phyloP scores from a whole-genome alignment of 2,888 invertebrate species.

The Acanthosepion esculentum region DNA sequence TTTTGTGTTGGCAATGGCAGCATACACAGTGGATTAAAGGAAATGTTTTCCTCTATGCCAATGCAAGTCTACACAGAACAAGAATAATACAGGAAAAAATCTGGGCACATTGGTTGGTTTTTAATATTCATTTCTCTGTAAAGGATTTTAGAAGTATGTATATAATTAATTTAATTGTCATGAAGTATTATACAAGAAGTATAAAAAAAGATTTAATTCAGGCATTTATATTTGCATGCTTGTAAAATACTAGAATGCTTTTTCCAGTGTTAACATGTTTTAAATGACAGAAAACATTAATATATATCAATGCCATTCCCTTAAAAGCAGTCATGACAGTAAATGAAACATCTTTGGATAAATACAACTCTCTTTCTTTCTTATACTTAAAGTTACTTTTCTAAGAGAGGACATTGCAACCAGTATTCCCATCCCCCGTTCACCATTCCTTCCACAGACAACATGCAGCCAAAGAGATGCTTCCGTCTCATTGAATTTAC shows the following conservation, averaged over 20 bases:
- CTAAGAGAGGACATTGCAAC: background rate
- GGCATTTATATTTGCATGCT: background rate
- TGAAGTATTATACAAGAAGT: too few relatives aligned
- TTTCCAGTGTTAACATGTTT: background rate
- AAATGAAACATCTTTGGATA: background rate
- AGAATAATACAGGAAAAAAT: too few relatives aligned
- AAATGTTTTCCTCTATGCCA: too few relatives aligned
- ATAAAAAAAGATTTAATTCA: too few relatives aligned
- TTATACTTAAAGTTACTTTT: background rate
- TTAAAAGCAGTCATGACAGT: background rate
- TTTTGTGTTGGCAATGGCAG: too few relatives aligned
- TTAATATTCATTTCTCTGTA: too few relatives aligned
- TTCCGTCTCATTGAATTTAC: background rate
- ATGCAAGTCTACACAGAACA: too few relatives aligned
- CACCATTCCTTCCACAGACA: background rate
- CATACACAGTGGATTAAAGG: too few relatives aligned
- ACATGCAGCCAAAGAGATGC: background rate
- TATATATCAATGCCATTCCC: background rate
- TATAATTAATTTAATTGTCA: too few relatives aligned
- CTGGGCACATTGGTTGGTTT: too few relatives aligned
- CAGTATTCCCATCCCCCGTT: background rate
- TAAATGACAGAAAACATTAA: background rate
- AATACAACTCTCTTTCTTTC: background rate
- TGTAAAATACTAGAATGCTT: background rate
- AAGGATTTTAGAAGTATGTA: too few relatives aligned